Evolutionary conservation across 2,888 invertebrate species (phyloP).

Genomic region (Escarpia spicata): DNA sequence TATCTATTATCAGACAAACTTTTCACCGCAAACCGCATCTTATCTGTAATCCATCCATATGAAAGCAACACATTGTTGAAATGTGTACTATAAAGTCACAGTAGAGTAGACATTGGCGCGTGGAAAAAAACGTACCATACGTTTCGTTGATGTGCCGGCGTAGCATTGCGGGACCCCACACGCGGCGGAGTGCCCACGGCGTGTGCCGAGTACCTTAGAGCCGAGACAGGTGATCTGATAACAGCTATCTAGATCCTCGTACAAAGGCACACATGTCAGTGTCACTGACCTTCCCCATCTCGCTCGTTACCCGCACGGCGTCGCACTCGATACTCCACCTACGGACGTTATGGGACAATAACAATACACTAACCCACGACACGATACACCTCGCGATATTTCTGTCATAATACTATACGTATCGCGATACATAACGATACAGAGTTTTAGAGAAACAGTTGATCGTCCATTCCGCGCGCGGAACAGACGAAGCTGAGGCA

Average conservation of each 20-base stretch:
- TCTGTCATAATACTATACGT: too few relatives aligned
- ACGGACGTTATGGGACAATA: neutral
- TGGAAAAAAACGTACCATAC: neutral
- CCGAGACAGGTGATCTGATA: conserved; percentile 1
- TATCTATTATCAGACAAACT: neutral
- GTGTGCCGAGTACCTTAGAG: neutral
- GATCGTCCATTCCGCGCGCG: too few relatives aligned
- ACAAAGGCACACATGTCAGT: conserved; percentile 3
- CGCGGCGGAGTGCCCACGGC: neutral
- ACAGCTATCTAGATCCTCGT: neutral
- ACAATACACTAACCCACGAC: too few relatives aligned
- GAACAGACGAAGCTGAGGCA: too few relatives aligned
- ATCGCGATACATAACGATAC: too few relatives aligned
- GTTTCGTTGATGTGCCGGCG: too few relatives aligned
- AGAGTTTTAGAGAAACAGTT: too few relatives aligned
- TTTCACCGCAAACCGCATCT: neutral
- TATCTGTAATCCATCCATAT: neutral
- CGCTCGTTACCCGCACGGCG: neutral
- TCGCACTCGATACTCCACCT: neutral
- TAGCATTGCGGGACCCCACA: neutral
- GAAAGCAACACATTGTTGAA: neutral
- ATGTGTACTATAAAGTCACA: neutral
- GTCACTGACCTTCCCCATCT: neutral
- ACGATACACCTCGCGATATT: too few relatives aligned
- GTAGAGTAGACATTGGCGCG: neutral